These are phyloP conservation scores for Temnothorax nylanderi DNA, from an alignment of 1,140 invertebrate genomes.

Conservation along the genomic window DNA sequence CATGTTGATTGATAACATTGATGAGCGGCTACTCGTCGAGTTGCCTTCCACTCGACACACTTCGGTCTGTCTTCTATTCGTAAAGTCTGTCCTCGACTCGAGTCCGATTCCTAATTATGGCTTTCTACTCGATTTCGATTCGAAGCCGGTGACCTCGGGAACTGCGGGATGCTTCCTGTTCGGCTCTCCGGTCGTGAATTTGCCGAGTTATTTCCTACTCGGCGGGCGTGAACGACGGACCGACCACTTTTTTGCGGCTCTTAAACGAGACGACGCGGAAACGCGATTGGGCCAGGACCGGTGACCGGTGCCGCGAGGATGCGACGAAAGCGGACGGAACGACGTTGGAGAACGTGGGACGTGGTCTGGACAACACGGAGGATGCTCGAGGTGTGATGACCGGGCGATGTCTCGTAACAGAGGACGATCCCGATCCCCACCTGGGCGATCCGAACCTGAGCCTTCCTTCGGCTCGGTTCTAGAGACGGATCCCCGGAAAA, in stretches of 20 bases:
- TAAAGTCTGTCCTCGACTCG: no score
- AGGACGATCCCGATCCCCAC: constrained; percentile 71
- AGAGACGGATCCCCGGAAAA: constrained; percentile 67
- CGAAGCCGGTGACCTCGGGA: background rate
- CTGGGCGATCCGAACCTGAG: constrained; percentile 55
- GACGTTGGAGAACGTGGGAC: constrained; percentile 40
- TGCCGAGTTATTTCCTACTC: background rate
- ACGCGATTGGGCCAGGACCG: background rate
- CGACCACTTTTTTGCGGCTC: constrained; percentile 22
- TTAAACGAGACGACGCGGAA: constrained; percentile 2
- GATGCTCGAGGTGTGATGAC: constrained; percentile 69
- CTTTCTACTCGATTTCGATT: background rate
- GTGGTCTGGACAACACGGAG: constrained; percentile 70
- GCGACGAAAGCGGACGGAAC: background rate
- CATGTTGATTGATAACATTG: constrained; percentile 78
- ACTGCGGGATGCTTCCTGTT: background rate
- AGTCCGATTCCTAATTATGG: background rate
- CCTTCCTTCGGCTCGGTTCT: constrained; percentile 47
- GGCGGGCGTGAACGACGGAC: background rate
- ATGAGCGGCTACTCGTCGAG: constrained; percentile 21
- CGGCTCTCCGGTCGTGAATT: background rate
- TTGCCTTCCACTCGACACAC: background rate
- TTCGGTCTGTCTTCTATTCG: background rate
- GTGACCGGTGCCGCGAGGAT: background rate
- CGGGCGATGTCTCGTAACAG: constrained; percentile 62